Evolutionary conservation across 1,140 invertebrate species (phyloP).

Genomic region (Oscheius sp.): DNA sequence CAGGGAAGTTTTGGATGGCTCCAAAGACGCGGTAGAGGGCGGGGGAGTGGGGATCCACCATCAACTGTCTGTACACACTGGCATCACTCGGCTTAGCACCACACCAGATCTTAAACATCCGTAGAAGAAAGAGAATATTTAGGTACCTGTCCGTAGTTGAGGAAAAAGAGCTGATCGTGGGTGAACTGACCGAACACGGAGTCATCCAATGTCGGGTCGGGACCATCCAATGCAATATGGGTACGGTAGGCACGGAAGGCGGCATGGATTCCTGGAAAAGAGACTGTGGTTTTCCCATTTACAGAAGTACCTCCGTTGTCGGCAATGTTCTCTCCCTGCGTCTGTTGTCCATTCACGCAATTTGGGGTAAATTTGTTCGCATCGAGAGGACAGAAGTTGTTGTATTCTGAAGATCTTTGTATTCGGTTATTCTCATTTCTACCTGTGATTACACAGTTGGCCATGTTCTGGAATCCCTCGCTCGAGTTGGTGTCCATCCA

Average conservation of each 20-base stretch:
- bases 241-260: constrained; percentile 49
- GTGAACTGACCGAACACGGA: constrained; percentile 42
- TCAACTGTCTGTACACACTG: constrained; percentile 11
- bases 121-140: not conserved
- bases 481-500: constrained; percentile 47
- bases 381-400: constrained; percentile 46
- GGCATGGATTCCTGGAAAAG: constrained; percentile 45
- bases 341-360: constrained; percentile 32
- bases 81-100: not conserved
- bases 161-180: constrained; percentile 52
- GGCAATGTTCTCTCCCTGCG: constrained; percentile 37
- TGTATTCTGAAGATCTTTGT: constrained; percentile 38
- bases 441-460: constrained; percentile 47
- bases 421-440: not conserved
- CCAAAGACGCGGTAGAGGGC: constrained; percentile 51
- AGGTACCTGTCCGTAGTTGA: constrained; percentile 35
- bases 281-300: no score
- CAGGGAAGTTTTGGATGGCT: constrained; percentile 58
- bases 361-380: constrained; percentile 28
- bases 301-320: constrained; percentile 57
- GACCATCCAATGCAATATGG: constrained; percentile 38
- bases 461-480: constrained; percentile 46
- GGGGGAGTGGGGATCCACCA: constrained; percentile 49
- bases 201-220: constrained; percentile 41
- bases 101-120: constrained; percentile 38